Conservation (phyloP, 2,888 invertebrate genomes). For the Furcula furcula region DNA sequence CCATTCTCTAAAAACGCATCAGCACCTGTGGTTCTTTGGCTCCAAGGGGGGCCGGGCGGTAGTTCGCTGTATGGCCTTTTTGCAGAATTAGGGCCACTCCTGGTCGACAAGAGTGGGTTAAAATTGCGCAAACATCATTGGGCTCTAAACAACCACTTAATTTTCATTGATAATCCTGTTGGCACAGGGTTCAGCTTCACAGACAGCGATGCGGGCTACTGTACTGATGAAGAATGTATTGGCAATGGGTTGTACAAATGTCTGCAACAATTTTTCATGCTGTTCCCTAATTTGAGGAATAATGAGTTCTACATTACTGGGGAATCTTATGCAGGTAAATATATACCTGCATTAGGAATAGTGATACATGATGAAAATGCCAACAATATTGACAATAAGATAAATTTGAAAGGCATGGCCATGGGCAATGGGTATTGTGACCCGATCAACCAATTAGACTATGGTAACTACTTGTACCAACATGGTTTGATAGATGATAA, state of each 20-base stretch:
- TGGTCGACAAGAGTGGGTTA: conserved; percentile 59
- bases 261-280: conserved; percentile 80
- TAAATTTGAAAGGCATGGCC: conserved; percentile 79
- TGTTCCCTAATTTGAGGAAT: conserved; percentile 77
- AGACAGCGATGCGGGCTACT: conserved; percentile 73
- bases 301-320: conserved; percentile 83
- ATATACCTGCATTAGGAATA: conserved; percentile 72
- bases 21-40: conserved; percentile 79
- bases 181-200: conserved; percentile 86
- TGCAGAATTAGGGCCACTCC: conserved; percentile 83
- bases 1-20: conserved; percentile 57
- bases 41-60: conserved; percentile 82
- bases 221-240: conserved; percentile 77
- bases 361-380: conserved; percentile 75
- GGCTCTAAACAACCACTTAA: conserved; percentile 80
- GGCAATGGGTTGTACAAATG: conserved; percentile 76
- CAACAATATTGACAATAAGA: conserved; percentile 37
- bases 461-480: conserved; percentile 75
- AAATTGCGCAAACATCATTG: conserved; percentile 75
- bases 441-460: conserved; percentile 73
- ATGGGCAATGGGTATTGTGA: conserved; percentile 79
- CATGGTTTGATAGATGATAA: conserved; percentile 80
- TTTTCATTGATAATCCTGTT: conserved; percentile 86
- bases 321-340: conserved; percentile 84
- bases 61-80: conserved; percentile 80